phyloP scores from a whole-genome alignment of 2,888 invertebrate species.

The Liodrosophila aerea region DNA sequence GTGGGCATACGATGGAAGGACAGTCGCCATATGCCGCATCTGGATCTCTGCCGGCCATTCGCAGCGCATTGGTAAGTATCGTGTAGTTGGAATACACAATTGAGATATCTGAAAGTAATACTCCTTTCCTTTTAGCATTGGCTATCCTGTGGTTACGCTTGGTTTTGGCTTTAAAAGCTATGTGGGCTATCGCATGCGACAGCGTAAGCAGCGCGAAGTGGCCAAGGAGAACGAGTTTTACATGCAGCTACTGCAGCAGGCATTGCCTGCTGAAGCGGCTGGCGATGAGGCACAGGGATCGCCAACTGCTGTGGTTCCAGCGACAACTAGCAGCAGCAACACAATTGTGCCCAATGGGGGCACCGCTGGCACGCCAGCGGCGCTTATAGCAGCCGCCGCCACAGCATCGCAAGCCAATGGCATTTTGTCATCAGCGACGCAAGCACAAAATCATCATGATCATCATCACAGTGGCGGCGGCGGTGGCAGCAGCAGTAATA shows the following conservation, averaged over 20 bases:
- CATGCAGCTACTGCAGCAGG: slow-evolving; percentile 94
- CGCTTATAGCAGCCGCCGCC: slow-evolving; percentile 37
- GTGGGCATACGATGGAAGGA: slow-evolving; percentile 93
- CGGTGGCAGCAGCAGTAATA: slow-evolving; percentile 41
- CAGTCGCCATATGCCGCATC: slow-evolving; percentile 91
- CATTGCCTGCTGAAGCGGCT: slow-evolving; percentile 86
- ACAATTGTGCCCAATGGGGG: slow-evolving; percentile 60
- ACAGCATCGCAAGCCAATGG: slow-evolving; percentile 67
- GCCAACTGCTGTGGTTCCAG: slow-evolving; percentile 37
- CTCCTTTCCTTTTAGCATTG: slow-evolving; percentile 86
- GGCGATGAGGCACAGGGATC: slow-evolving; percentile 39
- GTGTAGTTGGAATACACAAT: neutral
- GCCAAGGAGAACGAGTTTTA: slow-evolving; percentile 98
- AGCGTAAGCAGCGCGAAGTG: slow-evolving; percentile 95
- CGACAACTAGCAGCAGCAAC: slow-evolving; percentile 33
- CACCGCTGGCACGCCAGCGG: slow-evolving; percentile 35
- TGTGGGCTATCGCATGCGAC: slow-evolving; percentile 93
- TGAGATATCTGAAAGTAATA: neutral
- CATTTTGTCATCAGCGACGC: slow-evolving; percentile 62
- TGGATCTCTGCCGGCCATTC: slow-evolving; percentile 96
- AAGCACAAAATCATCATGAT: slow-evolving; percentile 75
- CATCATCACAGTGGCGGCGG: slow-evolving; percentile 57
- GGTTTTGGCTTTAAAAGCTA: slow-evolving; percentile 98
- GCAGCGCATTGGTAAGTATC: slow-evolving; percentile 94
- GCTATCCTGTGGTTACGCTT: slow-evolving; percentile 96